A percentile compares a stretch with the other conserved stretches of the same genome.
These are phyloP conservation scores for Apamea epomidion DNA, from an alignment of 2,888 invertebrate species.

Conservation along the genomic window DNA sequence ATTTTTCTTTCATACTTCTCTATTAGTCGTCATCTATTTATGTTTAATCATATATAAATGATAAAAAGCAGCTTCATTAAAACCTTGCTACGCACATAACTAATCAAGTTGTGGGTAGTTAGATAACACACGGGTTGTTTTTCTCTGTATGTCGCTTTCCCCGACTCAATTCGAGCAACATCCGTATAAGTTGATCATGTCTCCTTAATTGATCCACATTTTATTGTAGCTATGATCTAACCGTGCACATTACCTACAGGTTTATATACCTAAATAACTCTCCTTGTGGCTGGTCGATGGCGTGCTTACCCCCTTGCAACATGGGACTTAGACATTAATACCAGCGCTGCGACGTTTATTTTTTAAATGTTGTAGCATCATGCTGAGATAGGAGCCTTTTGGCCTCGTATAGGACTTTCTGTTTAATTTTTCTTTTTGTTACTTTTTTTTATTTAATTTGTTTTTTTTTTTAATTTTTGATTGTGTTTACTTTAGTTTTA, in stretches of 20 bases:
- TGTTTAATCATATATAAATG: neutral
- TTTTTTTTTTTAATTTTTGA: no score
- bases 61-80: conserved; percentile 12
- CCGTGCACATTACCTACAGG: conserved; percentile 1
- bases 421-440: no score
- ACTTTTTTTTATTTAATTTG: no score
- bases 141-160: conserved; percentile 48
- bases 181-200: conserved; percentile 28
- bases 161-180: conserved; percentile 1
- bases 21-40: no score
- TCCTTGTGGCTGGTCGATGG: neutral
- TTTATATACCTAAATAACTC: neutral
- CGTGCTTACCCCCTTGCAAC: neutral
- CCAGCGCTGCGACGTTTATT: no score
- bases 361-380: no score
- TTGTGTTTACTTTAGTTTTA: no score
- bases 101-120: conserved; percentile 31
- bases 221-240: conserved; percentile 17
- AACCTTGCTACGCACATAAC: conserved; percentile 8
- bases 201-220: conserved; percentile 41
- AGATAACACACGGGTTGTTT: conserved; percentile 54
- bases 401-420: no score
- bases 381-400: no score
- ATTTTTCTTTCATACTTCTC: no score
- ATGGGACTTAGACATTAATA: neutral